Conservation (phyloP, 2,113 vertebrate genomes). For the Callocephalon fimbriatum region DNA sequence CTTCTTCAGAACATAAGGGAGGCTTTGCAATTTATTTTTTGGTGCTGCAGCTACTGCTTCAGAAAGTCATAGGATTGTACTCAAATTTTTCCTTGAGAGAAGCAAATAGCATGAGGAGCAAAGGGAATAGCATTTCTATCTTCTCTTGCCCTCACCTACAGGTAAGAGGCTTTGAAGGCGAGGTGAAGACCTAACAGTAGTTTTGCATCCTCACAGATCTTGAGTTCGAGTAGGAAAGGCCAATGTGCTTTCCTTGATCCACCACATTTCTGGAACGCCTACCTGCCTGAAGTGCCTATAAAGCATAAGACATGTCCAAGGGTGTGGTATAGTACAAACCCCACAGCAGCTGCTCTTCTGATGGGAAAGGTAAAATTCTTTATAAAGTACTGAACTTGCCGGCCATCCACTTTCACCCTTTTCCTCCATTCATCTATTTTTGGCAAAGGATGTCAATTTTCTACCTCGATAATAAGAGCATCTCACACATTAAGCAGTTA, state of each 20-base stretch:
- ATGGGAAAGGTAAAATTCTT: background rate
- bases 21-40: background rate
- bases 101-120: background rate
- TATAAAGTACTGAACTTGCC: background rate
- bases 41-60: background rate
- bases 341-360: background rate
- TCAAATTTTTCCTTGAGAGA: background rate
- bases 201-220: background rate
- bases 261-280: background rate
- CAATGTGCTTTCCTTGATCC: background rate
- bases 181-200: background rate
- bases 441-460: background rate
- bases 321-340: background rate
- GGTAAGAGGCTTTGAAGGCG: constrained; percentile 24
- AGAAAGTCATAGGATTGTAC: background rate
- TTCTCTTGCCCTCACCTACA: background rate
- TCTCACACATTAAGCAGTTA: background rate
- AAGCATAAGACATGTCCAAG: background rate
- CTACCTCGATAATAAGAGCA: background rate
- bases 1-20: background rate
- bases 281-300: background rate
- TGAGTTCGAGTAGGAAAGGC: background rate
- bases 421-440: background rate
- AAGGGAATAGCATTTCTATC: background rate
- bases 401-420: background rate